Conservation (phyloP, 2,888 invertebrate species). For the Antitype chi region DNA sequence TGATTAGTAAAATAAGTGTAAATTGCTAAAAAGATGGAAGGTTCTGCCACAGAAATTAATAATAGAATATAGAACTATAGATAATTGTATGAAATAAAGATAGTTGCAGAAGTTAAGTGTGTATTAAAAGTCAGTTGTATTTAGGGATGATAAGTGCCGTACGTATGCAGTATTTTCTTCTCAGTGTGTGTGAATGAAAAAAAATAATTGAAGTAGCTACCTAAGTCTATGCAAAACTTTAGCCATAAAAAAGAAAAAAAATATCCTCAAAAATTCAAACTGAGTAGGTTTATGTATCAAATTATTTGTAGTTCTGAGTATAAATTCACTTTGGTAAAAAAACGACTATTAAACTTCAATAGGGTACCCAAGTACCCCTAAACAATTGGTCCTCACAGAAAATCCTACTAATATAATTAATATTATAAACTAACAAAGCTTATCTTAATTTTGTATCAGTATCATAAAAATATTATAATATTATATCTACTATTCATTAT, state of each 20-base stretch:
- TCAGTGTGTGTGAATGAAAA: not conserved
- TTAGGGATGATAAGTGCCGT: not conserved
- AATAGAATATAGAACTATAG: too few relatives aligned
- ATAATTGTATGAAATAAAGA: too few relatives aligned
- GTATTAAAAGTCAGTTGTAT: not conserved
- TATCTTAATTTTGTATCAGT: too few relatives aligned
- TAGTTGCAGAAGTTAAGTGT: not conserved
- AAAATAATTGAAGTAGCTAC: too few relatives aligned
- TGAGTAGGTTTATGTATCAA: not conserved
- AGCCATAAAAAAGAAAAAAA: not conserved
- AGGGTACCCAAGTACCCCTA: not conserved
- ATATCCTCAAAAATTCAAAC: not conserved
- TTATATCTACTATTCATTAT: too few relatives aligned
- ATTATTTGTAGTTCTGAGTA: not conserved
- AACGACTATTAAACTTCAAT: not conserved
- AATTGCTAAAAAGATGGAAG: too few relatives aligned
- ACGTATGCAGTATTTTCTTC: not conserved
- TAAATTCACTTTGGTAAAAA: not conserved
- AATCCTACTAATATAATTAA: too few relatives aligned
- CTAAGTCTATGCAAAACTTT: not conserved
- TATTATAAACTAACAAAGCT: too few relatives aligned
- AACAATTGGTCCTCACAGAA: too few relatives aligned
- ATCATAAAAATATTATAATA: too few relatives aligned
- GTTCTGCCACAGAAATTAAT: too few relatives aligned
- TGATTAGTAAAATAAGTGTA: too few relatives aligned